A percentile compares a stretch with the other conserved stretches of the same genome.
Conservation (phyloP, 2,113 vertebrate genomes). For the Myiagra hebetior region DNA sequence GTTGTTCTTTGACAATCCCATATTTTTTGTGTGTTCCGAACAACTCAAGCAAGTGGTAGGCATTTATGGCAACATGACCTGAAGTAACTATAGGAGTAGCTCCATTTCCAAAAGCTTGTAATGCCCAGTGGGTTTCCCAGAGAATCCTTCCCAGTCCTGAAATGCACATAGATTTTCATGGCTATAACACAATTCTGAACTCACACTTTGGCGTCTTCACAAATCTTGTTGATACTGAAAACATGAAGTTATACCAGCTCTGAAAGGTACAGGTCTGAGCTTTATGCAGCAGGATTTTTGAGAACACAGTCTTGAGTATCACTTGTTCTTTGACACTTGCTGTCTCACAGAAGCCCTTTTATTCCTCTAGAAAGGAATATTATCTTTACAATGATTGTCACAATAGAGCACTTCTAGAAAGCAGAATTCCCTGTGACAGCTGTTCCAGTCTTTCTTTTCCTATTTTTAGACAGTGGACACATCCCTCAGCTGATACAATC, state of each 20-base stretch:
- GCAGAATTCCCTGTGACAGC: not conserved
- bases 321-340: not conserved
- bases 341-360: not conserved
- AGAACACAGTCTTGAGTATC: not conserved
- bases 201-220: not conserved
- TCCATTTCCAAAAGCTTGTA: not conserved
- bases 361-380: not conserved
- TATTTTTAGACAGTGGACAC: not conserved
- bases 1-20: not conserved
- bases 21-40: not conserved
- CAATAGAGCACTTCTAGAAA: slow-evolving; percentile 14
- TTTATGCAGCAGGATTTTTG: not conserved
- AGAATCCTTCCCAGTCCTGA: not conserved
- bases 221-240: not conserved
- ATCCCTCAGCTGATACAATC: not conserved
- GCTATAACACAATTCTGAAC: not conserved
- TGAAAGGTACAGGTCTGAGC: not conserved
- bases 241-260: not conserved
- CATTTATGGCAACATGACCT: not conserved
- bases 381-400: not conserved
- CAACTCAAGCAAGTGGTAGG: not conserved
- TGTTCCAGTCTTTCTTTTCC: slow-evolving; percentile 4
- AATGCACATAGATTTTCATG: not conserved
- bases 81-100: not conserved
- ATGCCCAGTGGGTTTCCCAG: not conserved